Conservation (phyloP, 2,797 vertebrate species). For the Halcyon badia region DNA sequence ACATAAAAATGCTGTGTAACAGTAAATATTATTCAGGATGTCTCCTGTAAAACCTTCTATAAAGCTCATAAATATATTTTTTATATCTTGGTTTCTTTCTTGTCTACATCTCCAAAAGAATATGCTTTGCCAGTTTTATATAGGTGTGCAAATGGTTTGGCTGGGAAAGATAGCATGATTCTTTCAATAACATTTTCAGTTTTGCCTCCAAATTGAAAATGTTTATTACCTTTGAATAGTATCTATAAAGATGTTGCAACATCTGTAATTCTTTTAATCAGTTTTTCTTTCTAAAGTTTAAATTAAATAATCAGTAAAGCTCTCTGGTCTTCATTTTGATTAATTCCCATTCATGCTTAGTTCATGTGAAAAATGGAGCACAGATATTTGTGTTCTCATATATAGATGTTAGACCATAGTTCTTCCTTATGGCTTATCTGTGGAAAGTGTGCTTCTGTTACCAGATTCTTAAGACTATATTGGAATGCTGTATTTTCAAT, state of each 20-base stretch:
- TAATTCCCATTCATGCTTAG: background rate
- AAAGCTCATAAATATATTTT: background rate
- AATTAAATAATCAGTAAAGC: background rate
- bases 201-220: background rate
- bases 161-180: background rate
- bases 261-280: background rate
- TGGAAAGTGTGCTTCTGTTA: fast-evolving
- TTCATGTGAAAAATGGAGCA: background rate
- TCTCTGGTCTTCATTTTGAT: background rate
- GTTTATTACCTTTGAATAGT: background rate
- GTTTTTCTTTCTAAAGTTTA: background rate
- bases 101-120: background rate
- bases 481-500: background rate
- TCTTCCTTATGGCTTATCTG: background rate
- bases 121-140: background rate
- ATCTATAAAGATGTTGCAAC: background rate
- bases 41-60: background rate
- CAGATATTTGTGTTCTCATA: background rate
- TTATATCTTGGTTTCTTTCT: background rate
- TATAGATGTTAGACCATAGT: background rate
- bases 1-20: background rate
- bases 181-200: background rate
- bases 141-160: background rate
- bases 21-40: background rate
- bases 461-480: background rate